Base-by-base conservation (phyloP, 2,888 invertebrate species). In the Athrips mouffetella region DNA sequence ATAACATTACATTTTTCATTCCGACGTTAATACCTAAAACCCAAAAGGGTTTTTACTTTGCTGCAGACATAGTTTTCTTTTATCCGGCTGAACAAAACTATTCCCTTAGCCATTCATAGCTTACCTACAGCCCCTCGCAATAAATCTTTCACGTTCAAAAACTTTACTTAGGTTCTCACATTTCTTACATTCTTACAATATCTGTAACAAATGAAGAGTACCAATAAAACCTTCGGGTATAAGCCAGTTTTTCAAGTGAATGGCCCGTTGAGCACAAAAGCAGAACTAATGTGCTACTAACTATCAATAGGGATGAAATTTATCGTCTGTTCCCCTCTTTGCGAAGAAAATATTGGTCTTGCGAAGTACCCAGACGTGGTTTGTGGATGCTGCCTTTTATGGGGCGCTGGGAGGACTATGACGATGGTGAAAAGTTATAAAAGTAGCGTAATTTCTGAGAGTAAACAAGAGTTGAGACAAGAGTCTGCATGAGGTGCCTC, bases 291-390 rank as follows among this genome's bases (percentile, higher is more conserved):
- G 87, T 61, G 80, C 70, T 78, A 77, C 75, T 82, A 85, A 85
- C 76, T 80, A 84, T 84, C 84, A 86, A 87, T 87, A 72, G 82
- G 67, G 72, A 76, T 70, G 68, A 70, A 80, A 87, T 87, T 86
- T 87, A 87, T 85, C 70, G 83, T 65, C 67, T 65, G 63, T 69
- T 68, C 79, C 82, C 82, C 80, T 80, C 75, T 77, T 75, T 69
- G 61, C 67, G 78, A 77, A 79, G 81, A 83, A 85, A 85, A 87
- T 86, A 85, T 85, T 87, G 76, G 83, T 83, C 83, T 86, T 84
- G 70, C 76, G 74, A 81, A 86, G 84, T 83, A 80, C 78, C 76
- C 75, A 82, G 83, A 84, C 85, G 75, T 75, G 81, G 80, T 76
- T 76, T 73, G 76, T 78, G 80, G 74, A 80, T 78, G 73, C 74